Conservation (phyloP, 2,888 invertebrate genomes). For the Tetanocera ferruginea region DNA sequence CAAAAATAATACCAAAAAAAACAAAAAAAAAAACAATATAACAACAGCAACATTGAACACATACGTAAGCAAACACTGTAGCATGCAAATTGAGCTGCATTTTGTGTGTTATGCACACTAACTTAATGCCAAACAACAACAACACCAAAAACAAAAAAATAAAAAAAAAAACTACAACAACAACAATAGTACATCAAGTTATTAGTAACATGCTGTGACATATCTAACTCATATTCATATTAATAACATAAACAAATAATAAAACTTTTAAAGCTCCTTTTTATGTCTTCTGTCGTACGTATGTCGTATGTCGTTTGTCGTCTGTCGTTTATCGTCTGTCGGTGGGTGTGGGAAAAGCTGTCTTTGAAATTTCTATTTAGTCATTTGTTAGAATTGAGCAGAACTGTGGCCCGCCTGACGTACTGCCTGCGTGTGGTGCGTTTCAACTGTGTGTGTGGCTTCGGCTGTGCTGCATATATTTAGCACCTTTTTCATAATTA, state of each 20-base stretch:
- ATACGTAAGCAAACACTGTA: neutral
- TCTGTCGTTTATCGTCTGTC: neutral
- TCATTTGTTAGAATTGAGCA: too few relatives aligned
- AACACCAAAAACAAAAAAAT: neutral
- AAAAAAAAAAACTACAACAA: neutral
- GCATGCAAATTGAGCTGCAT: slow-evolving; percentile 21
- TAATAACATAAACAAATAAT: slow-evolving; percentile 26
- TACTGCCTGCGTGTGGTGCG: neutral
- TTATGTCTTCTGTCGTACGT: neutral
- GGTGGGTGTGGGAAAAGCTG: slow-evolving; percentile 11
- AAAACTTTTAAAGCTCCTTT: slow-evolving; percentile 16
- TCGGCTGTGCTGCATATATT: neutral
- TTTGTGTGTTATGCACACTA: neutral
- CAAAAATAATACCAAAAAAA: neutral
- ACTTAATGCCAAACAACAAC: neutral
- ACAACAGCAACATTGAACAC: neutral
- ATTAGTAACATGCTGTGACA: slow-evolving; percentile 27
- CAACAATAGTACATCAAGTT: neutral
- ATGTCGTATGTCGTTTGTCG: neutral
- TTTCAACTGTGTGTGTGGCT: neutral
- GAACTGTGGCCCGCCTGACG: too few relatives aligned
- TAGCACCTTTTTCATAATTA: neutral
- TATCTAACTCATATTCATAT: slow-evolving; percentile 21
- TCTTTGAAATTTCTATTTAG: too few relatives aligned
- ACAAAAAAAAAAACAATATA: neutral